Percentiles rank a stretch among this genome's conserved stretches.
These are phyloP conservation scores for Linyphia triangularis DNA, from an alignment of 2,888 invertebrate genomes.

Conservation along the genomic window DNA sequence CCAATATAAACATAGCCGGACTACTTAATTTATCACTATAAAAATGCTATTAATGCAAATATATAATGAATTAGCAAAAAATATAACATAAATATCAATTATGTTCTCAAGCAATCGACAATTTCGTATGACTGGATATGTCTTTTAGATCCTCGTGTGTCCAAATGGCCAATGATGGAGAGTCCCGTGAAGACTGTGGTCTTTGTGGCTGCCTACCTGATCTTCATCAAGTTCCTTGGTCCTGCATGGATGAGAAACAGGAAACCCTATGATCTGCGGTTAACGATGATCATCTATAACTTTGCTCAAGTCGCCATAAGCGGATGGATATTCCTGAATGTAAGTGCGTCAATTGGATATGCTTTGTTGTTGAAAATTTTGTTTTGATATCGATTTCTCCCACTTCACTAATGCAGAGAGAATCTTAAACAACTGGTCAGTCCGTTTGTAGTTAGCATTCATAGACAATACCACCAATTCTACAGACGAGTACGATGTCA, in stretches of 20 bases:
- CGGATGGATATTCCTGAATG: conserved; percentile 44
- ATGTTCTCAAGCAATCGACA: not conserved
- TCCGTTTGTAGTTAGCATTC: no score
- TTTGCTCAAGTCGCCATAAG: conserved; percentile 90
- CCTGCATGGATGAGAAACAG: conserved; percentile 93
- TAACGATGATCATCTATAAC: conserved; percentile 91
- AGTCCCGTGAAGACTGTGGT: conserved; percentile 73
- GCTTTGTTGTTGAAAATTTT: no score
- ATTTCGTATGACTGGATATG: no score
- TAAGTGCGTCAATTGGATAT: no score
- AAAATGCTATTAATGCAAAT: not conserved
- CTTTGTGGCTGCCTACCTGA: conserved; percentile 74
- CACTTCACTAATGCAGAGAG: no score
- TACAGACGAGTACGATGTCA: no score
- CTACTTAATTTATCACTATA: not conserved
- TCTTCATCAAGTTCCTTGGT: conserved; percentile 83
- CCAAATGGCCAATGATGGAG: conserved; percentile 76
- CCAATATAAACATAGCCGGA: no score
- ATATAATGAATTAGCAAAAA: not conserved
- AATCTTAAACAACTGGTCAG: no score
- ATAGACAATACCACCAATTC: no score
- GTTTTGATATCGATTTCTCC: no score
- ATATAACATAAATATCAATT: not conserved
- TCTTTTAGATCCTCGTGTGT: conserved; percentile 72
- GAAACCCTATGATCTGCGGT: conserved; percentile 90